phyloP scores from a whole-genome alignment of 1,140 invertebrate species.

The Macrosteles quadrilineatus region DNA sequence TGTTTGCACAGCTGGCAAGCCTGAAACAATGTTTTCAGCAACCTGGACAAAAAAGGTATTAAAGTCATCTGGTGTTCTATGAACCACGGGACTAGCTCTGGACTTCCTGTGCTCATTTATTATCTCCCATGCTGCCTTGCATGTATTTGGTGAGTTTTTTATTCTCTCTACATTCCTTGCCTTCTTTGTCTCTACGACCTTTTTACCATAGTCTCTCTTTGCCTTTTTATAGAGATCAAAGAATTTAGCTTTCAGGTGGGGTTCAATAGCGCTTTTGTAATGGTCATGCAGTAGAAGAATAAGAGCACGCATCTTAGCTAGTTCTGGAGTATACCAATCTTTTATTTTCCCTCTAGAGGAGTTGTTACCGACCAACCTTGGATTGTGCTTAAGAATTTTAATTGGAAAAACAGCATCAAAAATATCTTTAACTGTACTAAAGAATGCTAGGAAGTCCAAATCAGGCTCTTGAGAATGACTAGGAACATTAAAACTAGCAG shows the following conservation, averaged over 20 bases:
- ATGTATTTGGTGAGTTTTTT: background rate
- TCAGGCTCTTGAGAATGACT: background rate
- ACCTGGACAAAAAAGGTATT: background rate
- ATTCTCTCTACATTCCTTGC: background rate
- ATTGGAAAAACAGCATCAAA: background rate
- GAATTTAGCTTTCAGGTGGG: background rate
- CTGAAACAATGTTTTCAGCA: slow-evolving; percentile 6
- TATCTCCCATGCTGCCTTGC: slow-evolving; percentile 10
- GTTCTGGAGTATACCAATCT: background rate
- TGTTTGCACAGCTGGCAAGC: background rate
- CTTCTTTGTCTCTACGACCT: background rate
- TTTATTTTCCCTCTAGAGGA: background rate
- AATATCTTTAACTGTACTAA: background rate
- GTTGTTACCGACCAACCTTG: background rate
- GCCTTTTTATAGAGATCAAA: background rate
- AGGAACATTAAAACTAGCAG: background rate
- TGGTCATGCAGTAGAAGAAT: background rate
- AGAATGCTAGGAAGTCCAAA: background rate
- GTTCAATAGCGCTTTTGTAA: background rate
- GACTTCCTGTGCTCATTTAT: background rate
- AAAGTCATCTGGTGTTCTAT: slow-evolving; percentile 12
- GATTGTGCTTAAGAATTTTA: background rate
- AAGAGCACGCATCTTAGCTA: background rate
- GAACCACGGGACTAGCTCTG: too few species aligned
- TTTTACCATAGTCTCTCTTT: background rate